Evolutionary conservation across 2,113 vertebrate genomes (phyloP).

Genomic region (Rousettus leschenaultii): DNA sequence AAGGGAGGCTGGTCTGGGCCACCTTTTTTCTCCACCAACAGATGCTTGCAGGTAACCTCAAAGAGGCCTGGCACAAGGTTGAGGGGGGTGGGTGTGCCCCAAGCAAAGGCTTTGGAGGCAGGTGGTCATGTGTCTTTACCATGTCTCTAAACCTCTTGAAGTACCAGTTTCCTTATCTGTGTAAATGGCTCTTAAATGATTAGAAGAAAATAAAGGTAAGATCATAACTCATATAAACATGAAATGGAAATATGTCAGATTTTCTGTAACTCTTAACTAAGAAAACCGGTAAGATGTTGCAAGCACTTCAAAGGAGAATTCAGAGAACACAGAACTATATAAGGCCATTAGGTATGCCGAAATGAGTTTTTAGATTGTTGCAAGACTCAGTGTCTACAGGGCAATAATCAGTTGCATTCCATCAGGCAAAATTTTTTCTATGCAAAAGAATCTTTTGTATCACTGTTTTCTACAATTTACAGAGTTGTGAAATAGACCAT

Average conservation of each 20-base stretch:
- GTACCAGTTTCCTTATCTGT: not conserved
- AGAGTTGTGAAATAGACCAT: not conserved
- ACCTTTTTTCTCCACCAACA: not conserved
- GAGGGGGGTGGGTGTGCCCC: not conserved
- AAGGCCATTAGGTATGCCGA: not conserved
- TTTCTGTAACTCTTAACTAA: constrained; percentile 2
- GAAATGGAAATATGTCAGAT: not conserved
- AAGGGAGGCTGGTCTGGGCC: not conserved
- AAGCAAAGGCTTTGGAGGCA: not conserved
- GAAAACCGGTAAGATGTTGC: not conserved
- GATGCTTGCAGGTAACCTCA: not conserved
- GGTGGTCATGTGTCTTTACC: not conserved
- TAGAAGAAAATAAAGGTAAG: not conserved
- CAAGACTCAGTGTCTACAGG: not conserved
- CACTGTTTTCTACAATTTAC: not conserved
- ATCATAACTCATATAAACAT: not conserved
- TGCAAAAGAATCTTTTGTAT: not conserved
- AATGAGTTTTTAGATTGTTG: not conserved
- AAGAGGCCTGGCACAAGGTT: not conserved
- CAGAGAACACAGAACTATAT: not conserved
- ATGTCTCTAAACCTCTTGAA: not conserved
- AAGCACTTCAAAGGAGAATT: not conserved
- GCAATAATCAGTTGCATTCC: not conserved
- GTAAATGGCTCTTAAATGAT: not conserved
- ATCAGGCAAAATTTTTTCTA: not conserved